Evolutionary conservation across 2,888 invertebrate genomes (phyloP).

Genomic region (Agapostemon virescens): DNA sequence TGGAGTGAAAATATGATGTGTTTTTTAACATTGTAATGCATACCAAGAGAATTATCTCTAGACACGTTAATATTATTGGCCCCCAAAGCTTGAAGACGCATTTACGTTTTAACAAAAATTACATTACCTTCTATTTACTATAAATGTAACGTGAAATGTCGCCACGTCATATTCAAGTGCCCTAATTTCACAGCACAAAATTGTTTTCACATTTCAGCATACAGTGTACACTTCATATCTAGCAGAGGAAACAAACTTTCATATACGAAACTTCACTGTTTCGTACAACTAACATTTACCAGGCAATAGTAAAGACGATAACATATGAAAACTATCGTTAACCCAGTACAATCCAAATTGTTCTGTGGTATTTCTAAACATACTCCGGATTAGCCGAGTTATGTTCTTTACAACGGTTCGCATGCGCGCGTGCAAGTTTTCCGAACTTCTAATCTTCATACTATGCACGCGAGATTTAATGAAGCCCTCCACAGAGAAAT

Average conservation of each 20-base stretch:
- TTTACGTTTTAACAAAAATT: background rate
- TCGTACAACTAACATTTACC: background rate
- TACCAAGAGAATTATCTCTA: background rate
- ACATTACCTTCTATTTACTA: background rate
- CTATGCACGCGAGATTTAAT: background rate
- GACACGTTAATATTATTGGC: background rate
- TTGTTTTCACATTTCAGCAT: background rate
- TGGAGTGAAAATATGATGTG: background rate
- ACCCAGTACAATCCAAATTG: background rate
- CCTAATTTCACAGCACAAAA: background rate
- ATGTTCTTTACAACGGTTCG: background rate
- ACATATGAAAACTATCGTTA: background rate
- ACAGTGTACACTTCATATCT: background rate
- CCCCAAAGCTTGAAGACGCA: no score
- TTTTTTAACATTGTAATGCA: background rate
- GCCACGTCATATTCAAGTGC: background rate
- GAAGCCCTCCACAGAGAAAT: background rate
- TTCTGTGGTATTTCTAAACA: conserved; percentile 16
- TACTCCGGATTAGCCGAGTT: conserved; percentile 5
- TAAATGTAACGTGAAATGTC: background rate
- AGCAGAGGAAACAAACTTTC: background rate
- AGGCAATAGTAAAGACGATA: background rate
- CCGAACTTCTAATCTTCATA: background rate
- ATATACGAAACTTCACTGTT: background rate
- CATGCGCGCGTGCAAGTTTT: background rate